A percentile compares a stretch with the other conserved stretches of the same genome.
Conservation (phyloP, 2,113 vertebrate genomes). For the Thermophis baileyi region DNA sequence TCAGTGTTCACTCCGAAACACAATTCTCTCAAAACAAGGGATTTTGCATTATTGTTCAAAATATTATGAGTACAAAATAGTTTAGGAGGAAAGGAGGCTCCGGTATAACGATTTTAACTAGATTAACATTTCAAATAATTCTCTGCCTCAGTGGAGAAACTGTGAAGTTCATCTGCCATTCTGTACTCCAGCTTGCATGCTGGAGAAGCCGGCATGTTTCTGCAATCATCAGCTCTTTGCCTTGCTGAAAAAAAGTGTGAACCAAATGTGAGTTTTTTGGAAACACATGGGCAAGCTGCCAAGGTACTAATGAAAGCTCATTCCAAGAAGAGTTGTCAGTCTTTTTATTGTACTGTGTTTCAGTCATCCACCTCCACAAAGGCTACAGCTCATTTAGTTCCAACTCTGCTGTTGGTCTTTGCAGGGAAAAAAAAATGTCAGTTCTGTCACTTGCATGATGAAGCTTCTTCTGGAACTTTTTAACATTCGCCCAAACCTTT, state of each 20-base stretch:
- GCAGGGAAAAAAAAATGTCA: not conserved
- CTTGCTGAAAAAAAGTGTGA: not conserved
- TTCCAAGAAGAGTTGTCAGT: not conserved
- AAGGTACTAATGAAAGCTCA: not conserved
- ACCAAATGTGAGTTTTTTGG: not conserved
- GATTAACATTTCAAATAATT: constrained; percentile 9
- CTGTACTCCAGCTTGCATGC: not conserved
- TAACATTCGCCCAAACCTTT: not conserved
- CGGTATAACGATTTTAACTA: constrained; percentile 10
- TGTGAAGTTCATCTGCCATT: not conserved
- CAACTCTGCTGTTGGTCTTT: not conserved
- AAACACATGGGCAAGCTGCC: not conserved
- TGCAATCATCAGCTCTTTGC: not conserved
- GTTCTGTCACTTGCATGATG: not conserved
- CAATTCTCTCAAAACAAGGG: not conserved
- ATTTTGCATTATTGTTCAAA: not conserved
- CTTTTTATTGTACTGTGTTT: constrained; percentile 1
- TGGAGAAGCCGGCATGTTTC: not conserved
- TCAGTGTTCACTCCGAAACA: not conserved
- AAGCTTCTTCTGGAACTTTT: not conserved
- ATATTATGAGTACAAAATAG: not conserved
- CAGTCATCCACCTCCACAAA: fast-evolving
- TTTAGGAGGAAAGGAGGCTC: not conserved
- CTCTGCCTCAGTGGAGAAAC: constrained; percentile 19
- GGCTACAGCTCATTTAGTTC: not conserved